Conservation (phyloP, 30 jellyfish, hydroid and myxozoan species). For the Pelagia noctiluca region DNA sequence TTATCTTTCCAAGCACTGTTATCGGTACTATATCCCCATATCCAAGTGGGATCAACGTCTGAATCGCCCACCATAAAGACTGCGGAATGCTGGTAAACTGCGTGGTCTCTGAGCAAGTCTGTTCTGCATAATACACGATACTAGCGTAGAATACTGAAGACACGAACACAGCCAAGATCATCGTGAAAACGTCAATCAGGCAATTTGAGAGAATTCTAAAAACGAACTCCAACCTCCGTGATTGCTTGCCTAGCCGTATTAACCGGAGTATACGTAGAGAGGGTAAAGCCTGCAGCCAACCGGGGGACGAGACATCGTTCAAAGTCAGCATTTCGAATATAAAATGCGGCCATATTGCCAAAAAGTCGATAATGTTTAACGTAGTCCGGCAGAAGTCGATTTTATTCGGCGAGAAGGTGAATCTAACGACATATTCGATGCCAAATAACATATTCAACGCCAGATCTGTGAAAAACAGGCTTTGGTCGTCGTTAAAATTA, state of each 20-base stretch:
- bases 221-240: constrained; percentile 60
- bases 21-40: constrained; percentile 86
- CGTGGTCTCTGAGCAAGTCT: constrained; percentile 38
- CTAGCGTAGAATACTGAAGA: constrained; percentile 64
- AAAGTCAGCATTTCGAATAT: constrained; percentile 5
- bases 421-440: constrained; percentile 47
- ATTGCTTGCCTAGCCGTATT: constrained; percentile 71
- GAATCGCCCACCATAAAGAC: constrained; percentile 88
- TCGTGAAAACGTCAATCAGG: constrained; percentile 58
- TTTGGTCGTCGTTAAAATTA: background rate
- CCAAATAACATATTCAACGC: constrained; percentile 56
- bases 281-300: constrained; percentile 44
- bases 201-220: constrained; percentile 69
- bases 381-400: constrained; percentile 23
- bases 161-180: constrained; percentile 61
- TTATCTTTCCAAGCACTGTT: constrained; percentile 68
- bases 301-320: constrained; percentile 19
- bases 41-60: constrained; percentile 80
- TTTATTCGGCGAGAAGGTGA: constrained; percentile 55
- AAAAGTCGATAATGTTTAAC: constrained; percentile 67
- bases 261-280: constrained; percentile 71
- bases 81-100: constrained; percentile 75
- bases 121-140: constrained; percentile 66
- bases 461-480: constrained; percentile 47
- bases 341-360: constrained; percentile 67